Evolutionary conservation across 2,113 vertebrate genomes (phyloP).

Genomic region (Pleuronectes platessa): DNA sequence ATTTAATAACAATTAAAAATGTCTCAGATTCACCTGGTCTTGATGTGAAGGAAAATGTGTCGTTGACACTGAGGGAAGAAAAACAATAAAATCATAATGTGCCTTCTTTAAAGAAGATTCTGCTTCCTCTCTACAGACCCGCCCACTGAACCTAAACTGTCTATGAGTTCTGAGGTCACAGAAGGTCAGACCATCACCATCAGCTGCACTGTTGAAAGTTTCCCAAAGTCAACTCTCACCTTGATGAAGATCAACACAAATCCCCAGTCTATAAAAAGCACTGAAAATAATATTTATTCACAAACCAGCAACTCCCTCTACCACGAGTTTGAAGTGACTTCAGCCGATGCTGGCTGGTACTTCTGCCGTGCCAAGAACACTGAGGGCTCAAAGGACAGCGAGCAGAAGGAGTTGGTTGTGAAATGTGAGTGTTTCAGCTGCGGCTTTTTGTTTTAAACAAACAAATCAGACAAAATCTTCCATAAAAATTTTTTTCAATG

Average conservation of each 20-base stretch:
- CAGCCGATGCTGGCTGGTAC: constrained; percentile 42
- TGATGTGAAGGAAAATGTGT: too few relatives aligned
- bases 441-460: background rate
- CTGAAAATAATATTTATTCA: fast-evolving
- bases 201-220: constrained; percentile 62
- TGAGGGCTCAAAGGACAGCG: background rate
- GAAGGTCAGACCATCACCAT: constrained; percentile 47
- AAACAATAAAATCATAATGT: too few relatives aligned
- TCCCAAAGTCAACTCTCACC: constrained; percentile 15
- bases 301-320: background rate
- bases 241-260: constrained; percentile 8
- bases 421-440: constrained; percentile 53
- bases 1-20: too few relatives aligned
- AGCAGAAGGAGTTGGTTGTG: constrained; percentile 31
- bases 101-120: too few relatives aligned
- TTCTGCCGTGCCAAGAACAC: constrained; percentile 50
- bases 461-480: too few relatives aligned
- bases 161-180: constrained; percentile 25
- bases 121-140: constrained; percentile 57
- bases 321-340: background rate
- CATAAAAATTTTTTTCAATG: too few relatives aligned
- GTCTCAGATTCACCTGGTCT: too few relatives aligned
- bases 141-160: constrained; percentile 48
- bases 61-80: too few relatives aligned
- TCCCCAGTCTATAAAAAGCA: fast-evolving